phyloP scores from a whole-genome alignment of 92 coral and sea anemone species.

The Phymanthus crucifer region DNA sequence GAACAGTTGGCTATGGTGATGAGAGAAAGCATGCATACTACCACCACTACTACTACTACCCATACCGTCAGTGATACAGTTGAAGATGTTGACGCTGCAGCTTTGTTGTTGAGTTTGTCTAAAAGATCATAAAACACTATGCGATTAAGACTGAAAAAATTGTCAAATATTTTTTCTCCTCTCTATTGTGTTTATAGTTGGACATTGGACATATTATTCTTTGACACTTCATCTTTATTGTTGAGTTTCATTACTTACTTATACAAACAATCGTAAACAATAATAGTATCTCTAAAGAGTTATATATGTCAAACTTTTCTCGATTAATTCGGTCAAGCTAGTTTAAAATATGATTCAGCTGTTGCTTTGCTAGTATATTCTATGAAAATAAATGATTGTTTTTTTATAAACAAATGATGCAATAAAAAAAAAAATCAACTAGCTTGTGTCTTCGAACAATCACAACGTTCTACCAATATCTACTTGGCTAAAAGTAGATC shows the following conservation, averaged over 20 bases:
- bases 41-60: no score
- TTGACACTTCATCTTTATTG: not conserved
- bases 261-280: not conserved
- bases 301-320: not conserved
- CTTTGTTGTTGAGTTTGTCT: not conserved
- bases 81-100: not conserved
- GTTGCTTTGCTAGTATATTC: not conserved
- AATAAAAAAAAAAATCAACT: not conserved
- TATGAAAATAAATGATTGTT: not conserved
- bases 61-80: not conserved
- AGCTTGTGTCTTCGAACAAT: not conserved
- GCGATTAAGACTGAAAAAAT: not conserved
- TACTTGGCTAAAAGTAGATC: not conserved
- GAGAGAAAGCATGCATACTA: conserved; percentile 31
- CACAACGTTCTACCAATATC: not conserved
- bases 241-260: not conserved
- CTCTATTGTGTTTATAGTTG: not conserved
- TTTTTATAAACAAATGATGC: no score
- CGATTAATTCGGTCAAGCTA: not conserved
- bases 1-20: conserved; percentile 46
- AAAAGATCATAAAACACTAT: not conserved
- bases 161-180: not conserved
- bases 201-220: not conserved
- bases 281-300: not conserved
- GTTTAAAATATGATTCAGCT: not conserved